phyloP scores from a whole-genome alignment of 2,797 vertebrate genomes.

The Harpagifer antarcticus region DNA sequence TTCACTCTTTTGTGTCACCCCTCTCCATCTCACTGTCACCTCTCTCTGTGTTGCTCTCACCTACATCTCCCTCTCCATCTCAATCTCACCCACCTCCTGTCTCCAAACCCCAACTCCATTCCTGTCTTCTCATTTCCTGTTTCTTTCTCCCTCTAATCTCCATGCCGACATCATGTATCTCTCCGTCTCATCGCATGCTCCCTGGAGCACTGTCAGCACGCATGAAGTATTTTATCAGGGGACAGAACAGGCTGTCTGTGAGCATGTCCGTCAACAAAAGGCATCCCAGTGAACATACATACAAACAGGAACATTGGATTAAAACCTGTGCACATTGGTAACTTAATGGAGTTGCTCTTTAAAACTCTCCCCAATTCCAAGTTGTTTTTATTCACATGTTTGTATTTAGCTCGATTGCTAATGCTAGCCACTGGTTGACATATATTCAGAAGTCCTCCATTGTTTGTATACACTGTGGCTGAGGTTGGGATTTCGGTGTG shows the following conservation, averaged over 20 bases:
- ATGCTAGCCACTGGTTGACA: not conserved
- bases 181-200: conserved; percentile 46
- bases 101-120: conserved; percentile 32
- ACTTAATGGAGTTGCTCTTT: too few species aligned
- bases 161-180: conserved; percentile 62
- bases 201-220: conserved; percentile 44
- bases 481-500: too few species aligned
- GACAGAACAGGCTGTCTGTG: conserved; percentile 20
- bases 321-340: not conserved
- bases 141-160: conserved; percentile 47
- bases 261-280: conserved; percentile 33
- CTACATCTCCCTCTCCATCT: conserved; percentile 9
- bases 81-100: conserved; percentile 20
- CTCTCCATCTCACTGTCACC: conserved; percentile 17
- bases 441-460: too few species aligned
- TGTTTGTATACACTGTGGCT: too few species aligned
- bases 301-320: conserved; percentile 5
- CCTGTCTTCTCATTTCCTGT: conserved; percentile 61
- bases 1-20: not conserved
- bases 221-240: conserved; percentile 46
- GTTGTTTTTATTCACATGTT: not conserved
- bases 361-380: too few species aligned
- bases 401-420: too few species aligned
- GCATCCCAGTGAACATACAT: not conserved
- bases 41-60: not conserved